phyloP scores from a whole-genome alignment of 2,888 invertebrate genomes.

The Periphyllus acericola region DNA sequence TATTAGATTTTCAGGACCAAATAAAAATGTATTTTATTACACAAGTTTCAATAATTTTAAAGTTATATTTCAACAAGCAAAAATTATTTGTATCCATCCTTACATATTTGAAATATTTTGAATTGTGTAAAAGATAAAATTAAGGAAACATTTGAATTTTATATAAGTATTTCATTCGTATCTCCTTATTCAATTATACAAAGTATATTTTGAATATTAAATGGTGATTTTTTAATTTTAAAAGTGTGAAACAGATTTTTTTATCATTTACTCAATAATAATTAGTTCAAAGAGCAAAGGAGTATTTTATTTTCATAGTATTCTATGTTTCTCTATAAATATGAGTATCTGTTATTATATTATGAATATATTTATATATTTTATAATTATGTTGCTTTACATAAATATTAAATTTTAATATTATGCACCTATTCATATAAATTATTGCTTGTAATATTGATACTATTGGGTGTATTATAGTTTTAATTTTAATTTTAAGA shows the following conservation, averaged over 20 bases:
- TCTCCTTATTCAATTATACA: background rate
- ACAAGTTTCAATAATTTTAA: background rate
- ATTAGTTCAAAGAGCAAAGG: background rate
- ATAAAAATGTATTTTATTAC: background rate
- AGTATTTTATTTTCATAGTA: too few relatives aligned
- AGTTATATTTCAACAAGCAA: too few relatives aligned
- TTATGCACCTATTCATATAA: too few relatives aligned
- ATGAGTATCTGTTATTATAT: background rate
- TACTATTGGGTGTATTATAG: too few relatives aligned
- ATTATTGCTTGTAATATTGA: too few relatives aligned
- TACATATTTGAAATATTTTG: too few relatives aligned
- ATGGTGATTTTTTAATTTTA: background rate
- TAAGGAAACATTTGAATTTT: too few relatives aligned
- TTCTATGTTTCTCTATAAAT: background rate
- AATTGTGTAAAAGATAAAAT: too few relatives aligned
- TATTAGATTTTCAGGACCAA: background rate
- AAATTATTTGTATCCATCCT: too few relatives aligned
- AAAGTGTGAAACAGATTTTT: background rate
- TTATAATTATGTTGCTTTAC: too few relatives aligned
- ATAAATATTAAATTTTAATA: background rate
- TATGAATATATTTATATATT: background rate
- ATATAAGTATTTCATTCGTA: too few relatives aligned
- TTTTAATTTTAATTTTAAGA: too few relatives aligned
- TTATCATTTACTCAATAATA: background rate
- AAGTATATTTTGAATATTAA: background rate